Conservation (phyloP, 2,888 invertebrate species). For the Spodoptera exigua region DNA sequence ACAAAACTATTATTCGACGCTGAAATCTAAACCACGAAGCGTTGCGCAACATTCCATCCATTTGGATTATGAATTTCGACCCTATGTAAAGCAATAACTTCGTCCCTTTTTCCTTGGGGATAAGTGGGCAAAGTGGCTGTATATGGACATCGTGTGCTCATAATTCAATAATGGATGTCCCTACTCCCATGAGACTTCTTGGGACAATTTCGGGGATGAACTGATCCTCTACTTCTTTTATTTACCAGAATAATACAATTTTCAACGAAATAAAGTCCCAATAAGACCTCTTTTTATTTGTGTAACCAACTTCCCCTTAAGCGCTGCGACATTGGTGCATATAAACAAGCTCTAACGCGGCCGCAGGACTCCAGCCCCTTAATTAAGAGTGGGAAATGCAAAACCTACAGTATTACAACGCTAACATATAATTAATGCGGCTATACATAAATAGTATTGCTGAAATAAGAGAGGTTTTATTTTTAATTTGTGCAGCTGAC, state of each 20-base stretch:
- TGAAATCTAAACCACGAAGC: too few species aligned
- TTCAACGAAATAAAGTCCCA: background rate
- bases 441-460: slow-evolving; percentile 38
- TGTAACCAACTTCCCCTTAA: slow-evolving; percentile 50
- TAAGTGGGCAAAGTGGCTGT: too few species aligned
- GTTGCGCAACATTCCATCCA: too few species aligned
- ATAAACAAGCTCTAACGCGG: slow-evolving; percentile 67
- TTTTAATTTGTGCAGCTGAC: slow-evolving; percentile 52
- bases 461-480: slow-evolving; percentile 40
- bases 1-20: too few species aligned
- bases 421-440: slow-evolving; percentile 63
- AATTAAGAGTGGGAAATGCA: slow-evolving; percentile 67
- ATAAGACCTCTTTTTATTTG: background rate
- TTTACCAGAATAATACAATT: background rate
- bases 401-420: slow-evolving; percentile 57
- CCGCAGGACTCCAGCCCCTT: slow-evolving; percentile 66
- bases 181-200: too few species aligned
- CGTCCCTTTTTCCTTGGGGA: background rate
- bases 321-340: slow-evolving; percentile 60
- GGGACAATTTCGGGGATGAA: too few species aligned
- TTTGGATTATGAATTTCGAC: too few species aligned
- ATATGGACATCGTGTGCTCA: too few species aligned
- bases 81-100: background rate
- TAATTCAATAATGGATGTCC: too few species aligned
- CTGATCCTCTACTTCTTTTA: too few species aligned